phyloP scores from a whole-genome alignment of 1,140 invertebrate genomes.

The Portunus trituberculatus region DNA sequence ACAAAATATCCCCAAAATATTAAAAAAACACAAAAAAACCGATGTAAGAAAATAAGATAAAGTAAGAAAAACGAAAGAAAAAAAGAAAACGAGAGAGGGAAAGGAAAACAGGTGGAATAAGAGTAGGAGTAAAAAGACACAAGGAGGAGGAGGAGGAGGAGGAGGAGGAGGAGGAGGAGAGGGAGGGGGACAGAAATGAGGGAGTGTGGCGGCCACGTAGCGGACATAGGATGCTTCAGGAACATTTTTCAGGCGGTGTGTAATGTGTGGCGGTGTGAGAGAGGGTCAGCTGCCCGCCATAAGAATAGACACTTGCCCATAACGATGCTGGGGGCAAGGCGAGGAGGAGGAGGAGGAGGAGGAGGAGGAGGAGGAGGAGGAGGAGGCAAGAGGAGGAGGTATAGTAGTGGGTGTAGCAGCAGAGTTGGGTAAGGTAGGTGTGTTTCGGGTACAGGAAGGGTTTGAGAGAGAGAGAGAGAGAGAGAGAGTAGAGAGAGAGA shows the following conservation, averaged over 20 bases:
- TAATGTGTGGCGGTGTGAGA: slow-evolving; percentile 56
- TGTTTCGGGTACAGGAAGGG: not conserved
- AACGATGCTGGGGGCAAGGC: slow-evolving; percentile 4
- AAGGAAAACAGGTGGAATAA: too few species aligned
- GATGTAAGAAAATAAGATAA: too few species aligned
- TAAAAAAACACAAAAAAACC: too few species aligned
- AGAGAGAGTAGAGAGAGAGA: not conserved
- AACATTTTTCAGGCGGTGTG: slow-evolving; percentile 39
- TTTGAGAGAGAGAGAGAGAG: not conserved
- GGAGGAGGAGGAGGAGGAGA: slow-evolving; percentile 3
- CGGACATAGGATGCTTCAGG: slow-evolving; percentile 40
- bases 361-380: slow-evolving; percentile 34
- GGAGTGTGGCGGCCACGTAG: slow-evolving; percentile 36
- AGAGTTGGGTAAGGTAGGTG: not conserved
- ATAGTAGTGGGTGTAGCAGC: not conserved
- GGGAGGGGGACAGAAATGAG: slow-evolving; percentile 40
- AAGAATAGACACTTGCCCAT: slow-evolving; percentile 53
- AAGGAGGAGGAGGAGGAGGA: not conserved
- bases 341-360: not conserved
- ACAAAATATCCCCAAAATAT: too few species aligned
- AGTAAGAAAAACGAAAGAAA: too few species aligned
- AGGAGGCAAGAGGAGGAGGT: not conserved
- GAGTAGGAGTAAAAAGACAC: too few species aligned
- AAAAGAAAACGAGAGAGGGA: too few species aligned
- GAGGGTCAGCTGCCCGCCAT: slow-evolving; percentile 40